Conservation (phyloP, 1,140 invertebrate genomes). For the Aphelenchoides avenae region DNA sequence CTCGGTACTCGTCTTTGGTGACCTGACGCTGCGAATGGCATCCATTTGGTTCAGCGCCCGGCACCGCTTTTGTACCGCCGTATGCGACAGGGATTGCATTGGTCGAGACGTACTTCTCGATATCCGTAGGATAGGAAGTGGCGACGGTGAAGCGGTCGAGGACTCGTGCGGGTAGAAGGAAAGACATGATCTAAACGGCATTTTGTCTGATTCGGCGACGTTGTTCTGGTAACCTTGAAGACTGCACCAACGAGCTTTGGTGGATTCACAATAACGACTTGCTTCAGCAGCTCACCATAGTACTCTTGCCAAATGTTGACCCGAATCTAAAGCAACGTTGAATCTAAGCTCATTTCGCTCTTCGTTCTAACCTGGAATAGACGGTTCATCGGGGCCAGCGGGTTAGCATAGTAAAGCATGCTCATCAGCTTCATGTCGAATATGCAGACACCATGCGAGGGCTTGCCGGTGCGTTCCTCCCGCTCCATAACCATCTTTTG, state of each 20-base stretch:
- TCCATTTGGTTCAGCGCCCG: constrained; percentile 25
- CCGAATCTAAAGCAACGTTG: constrained; percentile 18
- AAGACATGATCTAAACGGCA: constrained; percentile 34
- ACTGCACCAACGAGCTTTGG: constrained; percentile 30
- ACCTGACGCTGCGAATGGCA: constrained; percentile 26
- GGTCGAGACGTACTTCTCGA: constrained; percentile 20
- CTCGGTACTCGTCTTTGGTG: constrained; percentile 36
- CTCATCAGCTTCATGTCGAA: constrained; percentile 43
- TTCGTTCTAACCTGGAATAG: constrained; percentile 28
- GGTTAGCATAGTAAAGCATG: constrained; percentile 40
- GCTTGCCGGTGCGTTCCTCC: constrained; percentile 27
- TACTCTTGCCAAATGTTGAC: constrained; percentile 45
- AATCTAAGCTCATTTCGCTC: neutral
- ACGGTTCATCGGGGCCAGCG: constrained; percentile 37
- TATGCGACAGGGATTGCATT: constrained; percentile 38
- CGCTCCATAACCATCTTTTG: constrained; percentile 38
- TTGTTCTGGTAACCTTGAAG: constrained; percentile 34
- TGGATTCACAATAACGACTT: constrained; percentile 45
- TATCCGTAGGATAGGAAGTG: constrained; percentile 14
- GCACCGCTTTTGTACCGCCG: constrained; percentile 25
- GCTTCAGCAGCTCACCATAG: constrained; percentile 42
- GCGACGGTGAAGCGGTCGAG: constrained; percentile 37
- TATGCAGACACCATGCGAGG: constrained; percentile 43
- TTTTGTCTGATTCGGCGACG: neutral
- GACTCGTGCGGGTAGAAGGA: constrained; percentile 28